Conservation (phyloP, 2,888 invertebrate species). For the Andrena bucephala region DNA sequence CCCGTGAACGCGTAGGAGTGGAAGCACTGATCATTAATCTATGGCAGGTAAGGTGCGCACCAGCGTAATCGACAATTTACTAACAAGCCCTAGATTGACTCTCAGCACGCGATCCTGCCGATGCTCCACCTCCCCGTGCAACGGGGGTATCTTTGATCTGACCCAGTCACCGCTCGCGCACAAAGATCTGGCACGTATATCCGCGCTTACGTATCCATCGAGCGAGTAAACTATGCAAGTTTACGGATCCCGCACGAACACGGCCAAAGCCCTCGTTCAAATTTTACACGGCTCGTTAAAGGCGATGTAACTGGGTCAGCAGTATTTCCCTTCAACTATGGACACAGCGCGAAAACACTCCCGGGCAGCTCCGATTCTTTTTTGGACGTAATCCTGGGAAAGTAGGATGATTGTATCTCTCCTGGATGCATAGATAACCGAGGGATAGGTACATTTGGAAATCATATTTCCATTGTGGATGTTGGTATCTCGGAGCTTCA, state of each 20-base stretch:
- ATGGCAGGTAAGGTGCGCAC: conserved; percentile 65
- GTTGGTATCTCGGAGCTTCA: background rate
- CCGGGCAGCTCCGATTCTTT: conserved; percentile 14
- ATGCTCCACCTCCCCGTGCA: conserved; percentile 47
- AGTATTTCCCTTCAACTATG: conserved; percentile 54
- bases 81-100: conserved; percentile 56
- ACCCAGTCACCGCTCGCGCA: conserved; percentile 71
- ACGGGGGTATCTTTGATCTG: conserved; percentile 71
- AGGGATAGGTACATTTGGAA: background rate
- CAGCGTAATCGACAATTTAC: conserved; percentile 69
- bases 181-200: conserved; percentile 45
- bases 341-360: conserved; percentile 40
- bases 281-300: conserved; percentile 67
- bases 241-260: conserved; percentile 61
- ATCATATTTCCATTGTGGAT: background rate
- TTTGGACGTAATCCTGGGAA: conserved; percentile 12
- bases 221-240: conserved; percentile 57
- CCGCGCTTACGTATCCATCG: conserved; percentile 42
- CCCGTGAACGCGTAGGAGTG: conserved; percentile 70
- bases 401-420: conserved; percentile 36
- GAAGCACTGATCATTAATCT: conserved; percentile 73
- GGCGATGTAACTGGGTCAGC: conserved; percentile 60
- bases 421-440: background rate
- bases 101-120: conserved; percentile 69
- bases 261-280: conserved; percentile 60